A percentile compares a stretch with the other conserved stretches of the same genome.
Evolutionary conservation across 2,888 invertebrate species (phyloP).

Genomic region (Agelastica alni): DNA sequence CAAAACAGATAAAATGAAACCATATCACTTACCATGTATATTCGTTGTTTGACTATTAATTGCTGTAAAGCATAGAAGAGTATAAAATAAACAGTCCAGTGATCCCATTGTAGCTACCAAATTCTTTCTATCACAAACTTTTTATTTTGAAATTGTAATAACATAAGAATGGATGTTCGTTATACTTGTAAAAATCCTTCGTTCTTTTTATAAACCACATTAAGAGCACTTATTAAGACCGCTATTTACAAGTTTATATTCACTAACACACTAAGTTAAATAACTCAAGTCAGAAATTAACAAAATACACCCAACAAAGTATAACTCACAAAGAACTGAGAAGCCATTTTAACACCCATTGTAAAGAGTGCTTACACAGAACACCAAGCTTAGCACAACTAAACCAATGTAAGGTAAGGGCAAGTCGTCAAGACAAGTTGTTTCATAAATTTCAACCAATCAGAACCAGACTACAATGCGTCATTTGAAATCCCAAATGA

Average conservation of each 20-base stretch:
- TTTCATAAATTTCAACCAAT: no score
- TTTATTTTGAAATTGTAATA: conserved; percentile 16
- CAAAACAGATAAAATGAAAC: conserved; percentile 1
- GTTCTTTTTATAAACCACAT: conserved; percentile 14
- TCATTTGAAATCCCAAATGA: no score
- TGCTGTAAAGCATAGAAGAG: conserved; percentile 18
- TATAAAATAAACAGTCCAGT: conserved; percentile 18
- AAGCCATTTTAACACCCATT: conserved; percentile 21
- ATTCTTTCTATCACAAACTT: conserved; percentile 17
- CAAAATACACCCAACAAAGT: conserved; percentile 18
- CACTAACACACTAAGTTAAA: conserved; percentile 10
- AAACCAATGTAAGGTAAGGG: no score
- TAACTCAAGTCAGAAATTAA: conserved; percentile 18
- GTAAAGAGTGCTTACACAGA: not conserved
- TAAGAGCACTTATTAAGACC: conserved; percentile 9
- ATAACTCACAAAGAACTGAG: conserved; percentile 22
- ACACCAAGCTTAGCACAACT: no score
- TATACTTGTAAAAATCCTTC: conserved; percentile 6
- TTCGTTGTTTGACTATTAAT: conserved; percentile 13
- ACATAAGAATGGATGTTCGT: conserved; percentile 15
- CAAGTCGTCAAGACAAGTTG: no score
- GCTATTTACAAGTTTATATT: conserved; percentile 7
- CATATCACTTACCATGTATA: conserved; percentile 10
- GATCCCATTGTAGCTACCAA: conserved; percentile 27
- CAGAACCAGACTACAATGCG: no score